Evolutionary conservation across 2,797 vertebrate species (phyloP), one percentile per base, ranked within the genome.

Genomic region (Petrocephalus sullivani): DNA sequence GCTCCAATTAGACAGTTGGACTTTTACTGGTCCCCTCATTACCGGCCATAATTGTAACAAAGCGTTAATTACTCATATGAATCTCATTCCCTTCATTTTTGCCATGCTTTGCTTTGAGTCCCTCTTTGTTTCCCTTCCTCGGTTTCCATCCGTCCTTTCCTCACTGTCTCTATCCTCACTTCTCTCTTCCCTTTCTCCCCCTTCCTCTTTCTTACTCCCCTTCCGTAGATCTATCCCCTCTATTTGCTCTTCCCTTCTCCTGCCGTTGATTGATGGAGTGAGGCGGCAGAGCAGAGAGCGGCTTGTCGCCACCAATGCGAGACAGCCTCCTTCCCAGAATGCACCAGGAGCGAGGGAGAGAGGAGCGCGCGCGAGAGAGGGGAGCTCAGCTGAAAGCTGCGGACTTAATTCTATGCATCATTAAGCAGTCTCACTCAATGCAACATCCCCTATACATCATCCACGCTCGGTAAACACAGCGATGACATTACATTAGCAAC

Each of bases 381-480:
- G 94, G 96, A 97, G 97, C 97, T 97, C 97, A 98, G 97, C 97
- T 98, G 97, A 98, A 97, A 97, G 96, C 96, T 95, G 96, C 96
- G 97, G 97, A 97, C 97, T 98, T 98, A 98, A 98, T 98, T 98
- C 97, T 98, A 98, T 98, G 97, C 97, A 97, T 97, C 97, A 98
- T 98, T 98, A 98, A 98, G 96, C 97, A 97, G 97, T 97, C 97
- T 97, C 97, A 96, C 96, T 97, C 96, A 96, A 97, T 96, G 96
- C 96, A 97, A 96, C 97, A 96, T 97, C 97, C 96, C 96, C 97
- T 97, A 98, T 98, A 97, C 96, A 98, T 98, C 97, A 98, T 98
- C 96, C 97, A 98, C 97, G 97, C 97, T 98, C 97, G 95, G 97
- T 97, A 97, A 97, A 97, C 97, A 97, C 97, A 97, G 96, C 96